These are phyloP conservation scores for Hippocampus abdominalis DNA, from an alignment of 2,113 vertebrate species.

Conservation along the genomic window DNA sequence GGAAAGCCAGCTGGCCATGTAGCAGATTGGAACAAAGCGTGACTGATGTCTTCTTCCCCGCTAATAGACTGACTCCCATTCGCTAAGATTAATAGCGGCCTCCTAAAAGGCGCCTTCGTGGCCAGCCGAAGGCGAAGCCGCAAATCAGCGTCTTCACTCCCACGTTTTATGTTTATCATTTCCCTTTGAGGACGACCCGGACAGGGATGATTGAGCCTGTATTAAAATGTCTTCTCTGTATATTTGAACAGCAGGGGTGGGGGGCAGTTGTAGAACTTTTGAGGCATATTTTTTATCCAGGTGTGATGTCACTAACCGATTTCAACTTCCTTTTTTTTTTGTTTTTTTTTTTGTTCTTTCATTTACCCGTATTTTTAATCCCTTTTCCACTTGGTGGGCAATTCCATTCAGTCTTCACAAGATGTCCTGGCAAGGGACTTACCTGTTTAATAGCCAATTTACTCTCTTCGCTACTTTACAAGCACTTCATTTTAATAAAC, in stretches of 20 bases:
- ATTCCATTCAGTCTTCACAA: conserved; percentile 35
- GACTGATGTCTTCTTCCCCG: conserved; percentile 2
- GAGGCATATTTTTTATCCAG: not conserved
- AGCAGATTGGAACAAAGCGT: not conserved
- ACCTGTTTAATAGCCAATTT: conserved; percentile 70
- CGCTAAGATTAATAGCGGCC: not conserved
- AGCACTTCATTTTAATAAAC: conserved; percentile 63
- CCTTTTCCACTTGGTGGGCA: conserved; percentile 13
- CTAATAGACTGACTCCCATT: not conserved
- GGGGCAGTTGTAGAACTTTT: not conserved
- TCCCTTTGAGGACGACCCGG: not conserved
- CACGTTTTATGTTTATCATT: conserved; percentile 2
- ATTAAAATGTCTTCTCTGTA: not conserved
- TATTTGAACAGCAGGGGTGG: not conserved
- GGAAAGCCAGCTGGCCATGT: not conserved
- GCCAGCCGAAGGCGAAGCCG: not conserved
- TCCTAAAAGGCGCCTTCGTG: not conserved
- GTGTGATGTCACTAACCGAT: not conserved
- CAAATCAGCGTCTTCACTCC: conserved; percentile 4
- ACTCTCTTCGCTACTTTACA: conserved; percentile 56
- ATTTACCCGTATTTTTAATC: not conserved
- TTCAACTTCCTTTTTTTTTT: too few species aligned
- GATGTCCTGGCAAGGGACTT: conserved; percentile 27
- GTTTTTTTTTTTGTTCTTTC: not conserved
- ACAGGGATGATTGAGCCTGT: not conserved